Evolutionary conservation across 2,113 vertebrate species (phyloP).

Genomic region (Bubo blakistoni): DNA sequence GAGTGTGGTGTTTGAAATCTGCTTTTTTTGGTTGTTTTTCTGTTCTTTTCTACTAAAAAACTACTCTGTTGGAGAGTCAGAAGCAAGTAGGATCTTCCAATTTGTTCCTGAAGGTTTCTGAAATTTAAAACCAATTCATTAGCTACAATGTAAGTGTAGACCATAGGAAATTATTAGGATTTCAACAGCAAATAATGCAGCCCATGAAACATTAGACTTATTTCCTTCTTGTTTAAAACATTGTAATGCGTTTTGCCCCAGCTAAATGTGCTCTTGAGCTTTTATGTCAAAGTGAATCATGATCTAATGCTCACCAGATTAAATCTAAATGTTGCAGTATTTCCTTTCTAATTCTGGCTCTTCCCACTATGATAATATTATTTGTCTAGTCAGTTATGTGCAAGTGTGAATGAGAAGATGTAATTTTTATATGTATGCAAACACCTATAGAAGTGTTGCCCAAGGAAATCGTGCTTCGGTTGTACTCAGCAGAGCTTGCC

Average conservation of each 20-base stretch:
- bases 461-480: fast-evolving
- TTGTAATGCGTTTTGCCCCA: background rate
- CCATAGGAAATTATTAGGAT: constrained; percentile 6
- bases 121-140: constrained; percentile 8
- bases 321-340: background rate
- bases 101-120: background rate
- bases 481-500: background rate
- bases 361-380: constrained; percentile 16
- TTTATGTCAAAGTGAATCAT: constrained; percentile 55
- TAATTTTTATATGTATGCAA: background rate
- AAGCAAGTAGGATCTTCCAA: background rate
- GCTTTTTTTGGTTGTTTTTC: background rate
- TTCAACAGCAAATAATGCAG: constrained; percentile 53
- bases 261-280: constrained; percentile 51
- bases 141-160: background rate
- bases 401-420: constrained; percentile 6
- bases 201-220: constrained; percentile 24
- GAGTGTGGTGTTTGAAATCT: background rate
- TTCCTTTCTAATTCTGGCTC: constrained; percentile 45
- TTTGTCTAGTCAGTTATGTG: constrained; percentile 24
- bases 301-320: constrained; percentile 36
- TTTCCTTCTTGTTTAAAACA: constrained; percentile 34
- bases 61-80: background rate
- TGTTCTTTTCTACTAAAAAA: background rate
- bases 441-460: background rate